Conservation (phyloP, 2,113 vertebrate genomes). For the Podarcis raffonei region DNA sequence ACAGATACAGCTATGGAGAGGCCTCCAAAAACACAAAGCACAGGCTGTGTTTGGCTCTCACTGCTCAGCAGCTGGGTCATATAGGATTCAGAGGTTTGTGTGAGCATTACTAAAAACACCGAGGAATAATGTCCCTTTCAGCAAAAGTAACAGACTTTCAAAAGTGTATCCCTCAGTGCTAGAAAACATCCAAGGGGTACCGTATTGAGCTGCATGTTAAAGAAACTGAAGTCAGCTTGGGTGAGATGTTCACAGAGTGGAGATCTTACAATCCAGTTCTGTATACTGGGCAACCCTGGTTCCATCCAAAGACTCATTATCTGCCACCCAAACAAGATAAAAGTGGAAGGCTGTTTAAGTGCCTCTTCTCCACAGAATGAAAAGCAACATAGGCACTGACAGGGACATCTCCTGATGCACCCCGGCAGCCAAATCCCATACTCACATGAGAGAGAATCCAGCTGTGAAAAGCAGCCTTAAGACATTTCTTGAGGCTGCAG, state of each 20-base stretch:
- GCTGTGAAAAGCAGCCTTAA: not conserved
- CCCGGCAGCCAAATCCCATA: not conserved
- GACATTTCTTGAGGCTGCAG: not conserved
- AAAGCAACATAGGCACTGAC: not conserved
- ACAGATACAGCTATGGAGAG: not conserved
- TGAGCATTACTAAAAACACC: not conserved
- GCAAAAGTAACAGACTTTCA: conserved; percentile 1
- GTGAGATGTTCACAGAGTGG: not conserved
- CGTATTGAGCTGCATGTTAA: not conserved
- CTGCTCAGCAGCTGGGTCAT: not conserved
- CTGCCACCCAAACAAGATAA: not conserved
- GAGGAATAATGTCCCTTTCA: not conserved
- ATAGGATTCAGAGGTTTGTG: not conserved
- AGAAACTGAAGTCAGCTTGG: not conserved
- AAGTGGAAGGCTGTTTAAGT: not conserved
- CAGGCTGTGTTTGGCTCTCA: not conserved
- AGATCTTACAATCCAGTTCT: not conserved
- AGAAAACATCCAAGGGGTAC: not conserved
- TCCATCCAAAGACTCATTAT: not conserved
- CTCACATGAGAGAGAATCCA: not conserved
- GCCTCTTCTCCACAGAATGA: not conserved
- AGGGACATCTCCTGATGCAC: not conserved
- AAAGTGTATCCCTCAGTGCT: not conserved
- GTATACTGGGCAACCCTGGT: not conserved
- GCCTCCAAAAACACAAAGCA: not conserved